Evolutionary conservation across 2,113 vertebrate genomes (phyloP).

Genomic region (Electrona antarctica): DNA sequence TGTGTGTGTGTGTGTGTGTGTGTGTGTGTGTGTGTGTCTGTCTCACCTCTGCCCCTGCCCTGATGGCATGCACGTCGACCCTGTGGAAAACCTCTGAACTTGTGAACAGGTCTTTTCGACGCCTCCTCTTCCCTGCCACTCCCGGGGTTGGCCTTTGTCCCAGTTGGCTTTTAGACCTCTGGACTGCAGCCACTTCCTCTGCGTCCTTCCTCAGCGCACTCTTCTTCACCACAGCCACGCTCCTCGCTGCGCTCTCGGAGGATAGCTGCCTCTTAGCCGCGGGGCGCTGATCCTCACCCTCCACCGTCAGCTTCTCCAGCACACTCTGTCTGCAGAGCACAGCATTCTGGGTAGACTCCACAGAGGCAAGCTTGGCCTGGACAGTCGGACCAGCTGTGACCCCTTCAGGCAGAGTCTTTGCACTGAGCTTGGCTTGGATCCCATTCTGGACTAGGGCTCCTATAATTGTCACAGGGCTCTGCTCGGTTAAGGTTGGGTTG

Average conservation of each 20-base stretch:
- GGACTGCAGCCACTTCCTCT: conserved; percentile 5
- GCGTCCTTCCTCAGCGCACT: conserved; percentile 64
- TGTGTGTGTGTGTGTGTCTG: background rate
- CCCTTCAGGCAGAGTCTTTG: conserved; percentile 4
- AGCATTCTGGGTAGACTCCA: conserved; percentile 14
- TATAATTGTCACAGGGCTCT: background rate
- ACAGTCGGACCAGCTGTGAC: background rate
- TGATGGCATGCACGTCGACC: conserved; percentile 71
- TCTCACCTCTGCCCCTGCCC: conserved; percentile 73
- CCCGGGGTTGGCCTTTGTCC: conserved; percentile 15
- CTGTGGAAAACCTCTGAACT: conserved; percentile 62
- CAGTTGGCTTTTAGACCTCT: conserved; percentile 7
- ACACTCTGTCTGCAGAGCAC: conserved; percentile 31
- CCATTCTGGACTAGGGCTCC: conserved; percentile 27
- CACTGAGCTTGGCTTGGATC: conserved; percentile 8
- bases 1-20: too few relatives aligned
- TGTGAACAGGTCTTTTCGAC: conserved; percentile 75
- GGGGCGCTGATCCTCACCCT: conserved; percentile 72
- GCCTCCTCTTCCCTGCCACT: conserved; percentile 54
- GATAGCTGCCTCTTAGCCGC: conserved; percentile 79
- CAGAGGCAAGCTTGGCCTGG: background rate
- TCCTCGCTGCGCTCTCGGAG: conserved; percentile 73
- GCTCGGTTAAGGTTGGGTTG: conserved; percentile 5
- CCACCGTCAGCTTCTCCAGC: conserved; percentile 67
- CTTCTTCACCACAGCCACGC: conserved; percentile 73